Conservation (phyloP, 2,888 invertebrate genomes). For the Synergus laeviventris region DNA sequence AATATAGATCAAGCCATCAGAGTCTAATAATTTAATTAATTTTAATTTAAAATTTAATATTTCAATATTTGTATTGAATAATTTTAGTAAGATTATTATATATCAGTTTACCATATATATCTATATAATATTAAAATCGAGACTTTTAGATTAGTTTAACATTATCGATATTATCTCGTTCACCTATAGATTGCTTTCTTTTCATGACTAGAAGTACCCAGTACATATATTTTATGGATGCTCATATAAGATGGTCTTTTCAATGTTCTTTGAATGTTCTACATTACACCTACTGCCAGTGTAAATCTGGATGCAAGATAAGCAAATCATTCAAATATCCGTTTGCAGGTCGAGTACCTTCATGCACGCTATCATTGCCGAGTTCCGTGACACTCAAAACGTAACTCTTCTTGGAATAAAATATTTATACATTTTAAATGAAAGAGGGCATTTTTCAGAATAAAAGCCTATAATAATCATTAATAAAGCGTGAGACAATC, state of each 20-base stretch:
- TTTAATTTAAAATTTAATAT: too few relatives aligned
- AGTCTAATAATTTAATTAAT: neutral
- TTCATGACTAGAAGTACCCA: too few relatives aligned
- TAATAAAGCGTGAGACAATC: neutral
- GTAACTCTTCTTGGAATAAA: neutral
- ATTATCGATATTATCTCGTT: too few relatives aligned
- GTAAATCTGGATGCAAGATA: constrained; percentile 27
- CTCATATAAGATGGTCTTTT: constrained; percentile 2
- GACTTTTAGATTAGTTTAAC: too few relatives aligned
- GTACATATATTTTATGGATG: neutral
- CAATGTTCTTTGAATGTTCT: constrained; percentile 21
- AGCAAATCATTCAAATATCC: constrained; percentile 35
- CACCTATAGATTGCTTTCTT: too few relatives aligned
- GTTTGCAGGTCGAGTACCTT: constrained; percentile 16
- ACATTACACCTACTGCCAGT: constrained; percentile 1
- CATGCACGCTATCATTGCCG: constrained; percentile 1
- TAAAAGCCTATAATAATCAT: neutral
- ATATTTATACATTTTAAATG: neutral
- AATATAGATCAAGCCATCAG: neutral
- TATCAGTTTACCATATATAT: too few relatives aligned
- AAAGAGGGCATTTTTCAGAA: neutral
- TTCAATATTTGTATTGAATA: too few relatives aligned
- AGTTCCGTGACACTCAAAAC: constrained; percentile 5
- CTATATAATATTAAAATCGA: too few relatives aligned
- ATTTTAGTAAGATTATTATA: too few relatives aligned